These are phyloP conservation scores for Zapus hudsonius DNA, from an alignment of 2,113 vertebrate species.

Conservation along the genomic window DNA sequence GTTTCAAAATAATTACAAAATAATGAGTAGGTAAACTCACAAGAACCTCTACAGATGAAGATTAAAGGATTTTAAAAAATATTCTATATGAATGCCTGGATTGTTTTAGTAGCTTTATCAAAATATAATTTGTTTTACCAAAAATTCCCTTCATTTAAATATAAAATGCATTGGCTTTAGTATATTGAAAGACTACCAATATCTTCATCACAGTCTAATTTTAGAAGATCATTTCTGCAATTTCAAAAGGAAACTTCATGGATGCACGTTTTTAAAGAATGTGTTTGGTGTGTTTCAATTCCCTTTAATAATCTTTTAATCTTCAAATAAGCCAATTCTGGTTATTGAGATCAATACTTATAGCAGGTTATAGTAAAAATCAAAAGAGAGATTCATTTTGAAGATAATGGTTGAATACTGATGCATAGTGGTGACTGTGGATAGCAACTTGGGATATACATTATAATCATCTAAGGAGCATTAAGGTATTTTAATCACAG, in stretches of 20 bases:
- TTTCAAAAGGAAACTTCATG: conserved; percentile 36
- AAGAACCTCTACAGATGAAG: background rate
- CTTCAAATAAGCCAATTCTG: background rate
- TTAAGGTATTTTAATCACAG: background rate
- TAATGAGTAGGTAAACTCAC: background rate
- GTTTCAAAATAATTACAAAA: conserved; percentile 45
- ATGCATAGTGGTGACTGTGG: background rate
- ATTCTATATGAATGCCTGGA: background rate
- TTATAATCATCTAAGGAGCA: background rate
- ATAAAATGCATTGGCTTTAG: background rate
- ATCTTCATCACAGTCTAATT: background rate
- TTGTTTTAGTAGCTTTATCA: conserved; percentile 8
- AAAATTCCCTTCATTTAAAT: conserved; percentile 11
- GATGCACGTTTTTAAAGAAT: background rate
- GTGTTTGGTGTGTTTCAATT: conserved; percentile 18
- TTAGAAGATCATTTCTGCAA: background rate
- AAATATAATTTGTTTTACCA: conserved; percentile 27
- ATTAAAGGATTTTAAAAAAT: background rate
- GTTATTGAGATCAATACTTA: background rate
- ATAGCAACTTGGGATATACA: background rate
- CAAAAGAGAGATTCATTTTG: conserved; percentile 33
- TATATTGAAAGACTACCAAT: background rate
- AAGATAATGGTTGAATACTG: background rate
- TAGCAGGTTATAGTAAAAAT: conserved; percentile 29
- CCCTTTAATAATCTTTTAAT: conserved; percentile 9